These are phyloP conservation scores for Petroica traversi DNA, from an alignment of 2,113 vertebrate species.

Conservation along the genomic window DNA sequence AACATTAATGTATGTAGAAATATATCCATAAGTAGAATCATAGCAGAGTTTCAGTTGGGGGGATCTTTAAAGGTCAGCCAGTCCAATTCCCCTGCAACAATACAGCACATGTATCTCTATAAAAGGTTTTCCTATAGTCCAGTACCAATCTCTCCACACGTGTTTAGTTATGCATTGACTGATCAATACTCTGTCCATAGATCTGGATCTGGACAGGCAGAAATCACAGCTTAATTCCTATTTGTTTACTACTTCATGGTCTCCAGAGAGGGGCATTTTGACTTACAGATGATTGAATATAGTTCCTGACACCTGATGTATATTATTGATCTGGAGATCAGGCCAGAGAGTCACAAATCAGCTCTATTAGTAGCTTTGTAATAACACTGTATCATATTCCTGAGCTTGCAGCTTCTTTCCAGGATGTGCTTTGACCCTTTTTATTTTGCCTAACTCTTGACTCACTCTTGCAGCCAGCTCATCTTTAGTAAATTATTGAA, in stretches of 20 bases:
- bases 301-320: background rate
- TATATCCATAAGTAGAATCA: background rate
- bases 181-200: background rate
- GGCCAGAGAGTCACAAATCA: background rate
- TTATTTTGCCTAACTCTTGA: background rate
- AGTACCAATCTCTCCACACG: background rate
- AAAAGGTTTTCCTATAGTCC: background rate
- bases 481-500: background rate
- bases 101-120: background rate
- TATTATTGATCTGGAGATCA: background rate
- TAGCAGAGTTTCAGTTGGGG: background rate
- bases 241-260: background rate
- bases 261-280: background rate
- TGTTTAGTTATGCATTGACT: background rate
- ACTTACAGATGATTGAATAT: background rate
- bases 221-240: background rate
- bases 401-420: background rate
- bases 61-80: background rate
- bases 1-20: background rate
- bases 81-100: background rate
- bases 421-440: slow-evolving; percentile 8
- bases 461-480: background rate
- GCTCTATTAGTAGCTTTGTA: background rate
- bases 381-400: background rate
- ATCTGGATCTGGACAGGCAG: background rate